These are phyloP conservation scores for Bryconaethiops microstoma DNA, from an alignment of 2,797 vertebrate genomes.

Conservation along the genomic window DNA sequence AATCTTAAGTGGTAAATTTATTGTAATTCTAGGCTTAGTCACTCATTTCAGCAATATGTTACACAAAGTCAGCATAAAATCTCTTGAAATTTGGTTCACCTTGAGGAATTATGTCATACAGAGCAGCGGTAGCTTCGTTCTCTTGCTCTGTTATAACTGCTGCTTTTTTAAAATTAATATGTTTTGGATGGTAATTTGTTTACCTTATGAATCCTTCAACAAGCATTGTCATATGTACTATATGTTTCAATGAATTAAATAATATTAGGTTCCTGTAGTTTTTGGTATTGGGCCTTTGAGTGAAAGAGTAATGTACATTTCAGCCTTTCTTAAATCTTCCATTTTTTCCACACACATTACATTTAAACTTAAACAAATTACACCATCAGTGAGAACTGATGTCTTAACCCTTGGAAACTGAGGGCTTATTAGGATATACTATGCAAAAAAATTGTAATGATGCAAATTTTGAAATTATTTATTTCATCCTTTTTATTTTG, in stretches of 20 bases:
- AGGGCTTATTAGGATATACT: too few relatives aligned
- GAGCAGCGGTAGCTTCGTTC: not conserved
- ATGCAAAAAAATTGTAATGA: too few relatives aligned
- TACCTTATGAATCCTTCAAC: not conserved
- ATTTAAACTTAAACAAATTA: too few relatives aligned
- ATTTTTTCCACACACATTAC: too few relatives aligned
- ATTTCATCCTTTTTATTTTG: too few relatives aligned
- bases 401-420: too few relatives aligned
- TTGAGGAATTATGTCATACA: not conserved
- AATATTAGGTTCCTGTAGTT: too few relatives aligned
- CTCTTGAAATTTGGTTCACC: not conserved
- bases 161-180: not conserved
- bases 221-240: not conserved
- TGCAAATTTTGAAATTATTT: too few relatives aligned
- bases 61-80: not conserved
- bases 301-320: too few relatives aligned
- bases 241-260: not conserved
- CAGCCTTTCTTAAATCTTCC: too few relatives aligned
- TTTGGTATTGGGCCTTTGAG: too few relatives aligned
- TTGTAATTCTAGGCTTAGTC: conserved; percentile 22
- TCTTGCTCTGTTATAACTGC: not conserved
- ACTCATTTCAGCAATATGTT: not conserved
- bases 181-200: not conserved
- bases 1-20: conserved; percentile 20
- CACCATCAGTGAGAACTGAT: too few relatives aligned